Conservation (phyloP, 2,797 vertebrate species). For the Psittacula derbiana region DNA sequence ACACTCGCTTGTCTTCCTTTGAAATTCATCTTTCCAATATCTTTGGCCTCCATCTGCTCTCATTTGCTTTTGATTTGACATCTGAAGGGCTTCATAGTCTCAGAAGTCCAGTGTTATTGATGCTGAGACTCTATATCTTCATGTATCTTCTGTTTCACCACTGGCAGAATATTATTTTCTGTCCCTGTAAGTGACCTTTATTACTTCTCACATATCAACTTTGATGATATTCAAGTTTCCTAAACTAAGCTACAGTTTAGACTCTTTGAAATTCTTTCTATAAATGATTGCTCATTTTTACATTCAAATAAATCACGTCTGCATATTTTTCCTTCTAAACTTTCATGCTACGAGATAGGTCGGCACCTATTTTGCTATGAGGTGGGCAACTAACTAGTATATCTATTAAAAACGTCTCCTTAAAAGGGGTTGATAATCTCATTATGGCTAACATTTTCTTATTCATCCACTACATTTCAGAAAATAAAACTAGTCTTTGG, state of each 20-base stretch:
- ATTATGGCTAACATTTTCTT: background rate
- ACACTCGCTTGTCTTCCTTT: background rate
- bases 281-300: background rate
- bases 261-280: background rate
- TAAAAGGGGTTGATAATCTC: background rate
- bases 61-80: background rate
- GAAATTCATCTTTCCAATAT: conserved; percentile 1
- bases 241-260: background rate
- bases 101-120: background rate
- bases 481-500: background rate
- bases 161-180: background rate
- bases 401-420: background rate
- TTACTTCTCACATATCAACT: background rate
- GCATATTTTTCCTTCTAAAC: background rate
- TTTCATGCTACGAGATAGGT: background rate
- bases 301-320: background rate
- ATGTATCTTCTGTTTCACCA: background rate
- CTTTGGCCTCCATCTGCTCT: background rate
- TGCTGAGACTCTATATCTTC: background rate
- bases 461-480: background rate
- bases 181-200: background rate
- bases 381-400: background rate
- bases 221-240: background rate
- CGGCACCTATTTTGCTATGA: background rate
- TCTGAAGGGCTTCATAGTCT: background rate